These are phyloP conservation scores for Martes martes DNA, from an alignment of 2,113 vertebrate genomes.

Conservation along the genomic window DNA sequence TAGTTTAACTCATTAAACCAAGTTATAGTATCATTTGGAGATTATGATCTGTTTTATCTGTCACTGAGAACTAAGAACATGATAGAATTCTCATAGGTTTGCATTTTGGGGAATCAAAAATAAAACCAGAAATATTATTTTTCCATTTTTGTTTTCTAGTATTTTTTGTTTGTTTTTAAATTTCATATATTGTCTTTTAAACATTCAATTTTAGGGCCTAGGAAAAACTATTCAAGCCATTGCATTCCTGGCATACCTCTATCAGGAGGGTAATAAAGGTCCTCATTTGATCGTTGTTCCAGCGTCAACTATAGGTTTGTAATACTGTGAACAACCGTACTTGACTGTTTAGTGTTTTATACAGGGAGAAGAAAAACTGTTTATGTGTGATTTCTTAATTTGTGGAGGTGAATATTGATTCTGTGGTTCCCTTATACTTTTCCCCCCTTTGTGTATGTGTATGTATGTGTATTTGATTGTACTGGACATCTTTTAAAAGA, in stretches of 20 bases:
- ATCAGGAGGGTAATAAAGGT: conserved; percentile 88
- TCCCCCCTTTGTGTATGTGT: not conserved
- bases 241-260: conserved; percentile 93
- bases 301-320: conserved; percentile 95
- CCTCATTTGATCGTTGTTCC: conserved; percentile 96
- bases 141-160: not conserved
- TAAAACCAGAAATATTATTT: not conserved
- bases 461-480: not conserved
- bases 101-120: not conserved
- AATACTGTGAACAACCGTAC: not conserved
- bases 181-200: conserved; percentile 57
- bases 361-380: not conserved
- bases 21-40: not conserved
- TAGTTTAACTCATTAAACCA: not conserved
- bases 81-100: not conserved
- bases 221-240: conserved; percentile 99
- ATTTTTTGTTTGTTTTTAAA: conserved; percentile 34
- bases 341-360: not conserved
- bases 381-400: not conserved
- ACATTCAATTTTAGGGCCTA: conserved; percentile 88
- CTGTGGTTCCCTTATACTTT: not conserved
- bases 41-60: not conserved
- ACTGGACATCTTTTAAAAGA: not conserved
- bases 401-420: not conserved
- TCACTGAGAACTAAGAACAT: not conserved